These are phyloP conservation scores for Sericinus montela DNA, from an alignment of 2,888 invertebrate species.

Conservation along the genomic window DNA sequence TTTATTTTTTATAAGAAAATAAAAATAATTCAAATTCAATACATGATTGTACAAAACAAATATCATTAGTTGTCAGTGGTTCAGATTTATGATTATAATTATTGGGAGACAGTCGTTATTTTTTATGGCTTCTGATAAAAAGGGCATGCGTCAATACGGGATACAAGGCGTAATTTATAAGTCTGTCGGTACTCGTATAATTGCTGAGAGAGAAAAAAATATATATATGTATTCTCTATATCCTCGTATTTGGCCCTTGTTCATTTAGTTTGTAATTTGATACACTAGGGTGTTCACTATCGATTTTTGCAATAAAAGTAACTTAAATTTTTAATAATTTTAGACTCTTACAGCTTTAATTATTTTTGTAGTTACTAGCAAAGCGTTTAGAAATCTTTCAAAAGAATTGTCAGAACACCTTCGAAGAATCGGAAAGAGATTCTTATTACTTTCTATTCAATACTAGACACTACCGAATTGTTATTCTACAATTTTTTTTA, in stretches of 20 bases:
- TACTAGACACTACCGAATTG: too few species aligned
- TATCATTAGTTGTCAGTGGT: conserved; percentile 37
- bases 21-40: background rate
- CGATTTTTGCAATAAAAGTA: conserved; percentile 17
- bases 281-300: conserved; percentile 44
- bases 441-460: too few species aligned
- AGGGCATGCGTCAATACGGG: conserved; percentile 58
- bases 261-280: conserved; percentile 55
- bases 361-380: too few species aligned
- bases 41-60: conserved; percentile 29
- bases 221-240: conserved; percentile 28
- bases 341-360: too few species aligned
- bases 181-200: conserved; percentile 50
- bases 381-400: too few species aligned
- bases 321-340: background rate
- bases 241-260: conserved; percentile 42
- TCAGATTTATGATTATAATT: conserved; percentile 62
- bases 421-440: too few species aligned
- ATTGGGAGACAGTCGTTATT: conserved; percentile 66
- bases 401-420: too few species aligned
- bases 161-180: conserved; percentile 65
- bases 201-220: conserved; percentile 47
- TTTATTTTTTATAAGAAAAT: background rate
- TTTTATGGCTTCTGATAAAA: conserved; percentile 69
- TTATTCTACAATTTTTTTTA: too few species aligned